These are phyloP conservation scores for Eilema depressum DNA, from an alignment of 2,888 invertebrate species.

Conservation along the genomic window DNA sequence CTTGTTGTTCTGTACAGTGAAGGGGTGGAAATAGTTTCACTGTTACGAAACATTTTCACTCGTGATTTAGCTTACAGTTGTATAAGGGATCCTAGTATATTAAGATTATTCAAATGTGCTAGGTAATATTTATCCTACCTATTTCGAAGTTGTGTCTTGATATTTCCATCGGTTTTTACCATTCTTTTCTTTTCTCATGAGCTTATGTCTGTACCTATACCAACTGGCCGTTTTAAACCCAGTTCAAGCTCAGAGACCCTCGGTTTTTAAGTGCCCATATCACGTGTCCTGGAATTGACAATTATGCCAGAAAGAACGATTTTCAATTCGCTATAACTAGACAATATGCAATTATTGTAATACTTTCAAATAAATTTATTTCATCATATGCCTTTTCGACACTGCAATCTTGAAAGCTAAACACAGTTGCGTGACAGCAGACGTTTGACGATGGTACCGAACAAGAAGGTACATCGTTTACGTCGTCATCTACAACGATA, in stretches of 20 bases:
- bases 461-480: background rate
- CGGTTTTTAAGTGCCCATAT: no score
- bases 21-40: constrained; percentile 1
- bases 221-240: no score
- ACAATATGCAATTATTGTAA: no score
- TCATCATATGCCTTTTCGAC: no score
- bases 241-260: no score
- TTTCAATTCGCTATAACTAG: no score
- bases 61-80: background rate
- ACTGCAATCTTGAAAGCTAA: background rate
- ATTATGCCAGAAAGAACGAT: no score
- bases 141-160: background rate
- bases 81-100: no score
- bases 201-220: no score
- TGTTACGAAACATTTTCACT: background rate
- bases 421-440: background rate
- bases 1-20: background rate
- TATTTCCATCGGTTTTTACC: background rate
- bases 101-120: background rate
- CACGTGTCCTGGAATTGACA: no score
- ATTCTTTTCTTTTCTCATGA: no score
- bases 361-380: no score
- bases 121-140: background rate
- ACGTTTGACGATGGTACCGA: background rate
- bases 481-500: background rate